Evolutionary conservation across 1,140 invertebrate genomes (phyloP).

Genomic region (Portunus trituberculatus): DNA sequence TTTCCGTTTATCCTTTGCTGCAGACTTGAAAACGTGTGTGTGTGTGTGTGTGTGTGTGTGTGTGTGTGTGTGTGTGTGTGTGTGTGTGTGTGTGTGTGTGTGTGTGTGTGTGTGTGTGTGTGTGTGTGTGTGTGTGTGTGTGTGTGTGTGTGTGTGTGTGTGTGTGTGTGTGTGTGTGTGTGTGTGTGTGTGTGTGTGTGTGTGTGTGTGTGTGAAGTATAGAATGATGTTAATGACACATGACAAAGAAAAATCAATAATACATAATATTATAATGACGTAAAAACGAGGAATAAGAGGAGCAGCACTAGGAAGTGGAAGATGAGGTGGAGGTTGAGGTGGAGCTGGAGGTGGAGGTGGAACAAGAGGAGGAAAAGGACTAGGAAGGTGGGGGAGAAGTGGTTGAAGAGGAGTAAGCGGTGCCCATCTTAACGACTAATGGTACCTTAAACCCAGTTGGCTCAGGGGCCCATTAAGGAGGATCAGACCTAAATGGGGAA

Average conservation of each 20-base stretch:
- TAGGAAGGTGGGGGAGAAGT: background rate
- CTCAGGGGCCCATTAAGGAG: conserved; percentile 54
- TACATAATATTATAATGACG: background rate
- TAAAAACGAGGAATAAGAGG: background rate
- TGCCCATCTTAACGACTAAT: conserved; percentile 48
- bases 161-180: conserved; percentile 56
- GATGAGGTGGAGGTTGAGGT: background rate
- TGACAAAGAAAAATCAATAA: background rate
- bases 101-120: conserved; percentile 30
- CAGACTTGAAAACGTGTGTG: too few species aligned
- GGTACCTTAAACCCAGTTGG: conserved; percentile 30
- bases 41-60: conserved; percentile 10
- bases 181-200: conserved; percentile 47
- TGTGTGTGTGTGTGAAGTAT: background rate
- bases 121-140: background rate
- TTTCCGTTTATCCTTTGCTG: too few species aligned
- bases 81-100: conserved; percentile 58
- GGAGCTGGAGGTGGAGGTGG: background rate
- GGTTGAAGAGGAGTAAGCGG: background rate
- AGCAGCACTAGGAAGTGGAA: background rate
- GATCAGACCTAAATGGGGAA: conserved; percentile 54
- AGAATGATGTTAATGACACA: background rate
- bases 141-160: conserved; percentile 43
- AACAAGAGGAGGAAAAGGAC: background rate
- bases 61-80: conserved; percentile 43